These are phyloP conservation scores for Atrichornis clamosus DNA, from an alignment of 2,113 vertebrate species.

Conservation along the genomic window DNA sequence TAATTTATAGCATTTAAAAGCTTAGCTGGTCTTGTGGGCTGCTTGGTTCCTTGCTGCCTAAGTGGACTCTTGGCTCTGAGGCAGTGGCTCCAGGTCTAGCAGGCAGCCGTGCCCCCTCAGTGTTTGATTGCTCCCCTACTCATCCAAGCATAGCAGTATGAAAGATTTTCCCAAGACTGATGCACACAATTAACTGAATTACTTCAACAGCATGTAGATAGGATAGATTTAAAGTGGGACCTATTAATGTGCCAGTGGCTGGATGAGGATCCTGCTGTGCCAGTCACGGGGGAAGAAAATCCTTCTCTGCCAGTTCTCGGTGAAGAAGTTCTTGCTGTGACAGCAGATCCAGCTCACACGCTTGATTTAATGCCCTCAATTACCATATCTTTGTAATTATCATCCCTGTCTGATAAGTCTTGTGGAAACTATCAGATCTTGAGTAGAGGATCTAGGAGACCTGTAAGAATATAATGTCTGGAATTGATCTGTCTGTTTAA, in stretches of 20 bases:
- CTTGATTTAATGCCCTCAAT: conserved; percentile 71
- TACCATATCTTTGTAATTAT: conserved; percentile 75
- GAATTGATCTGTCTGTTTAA: conserved; percentile 62
- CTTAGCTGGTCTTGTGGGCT: neutral
- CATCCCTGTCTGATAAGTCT: conserved; percentile 44
- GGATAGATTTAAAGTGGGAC: conserved; percentile 67
- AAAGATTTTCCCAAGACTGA: conserved; percentile 65
- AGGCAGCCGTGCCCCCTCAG: neutral
- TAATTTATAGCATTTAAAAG: conserved; percentile 29
- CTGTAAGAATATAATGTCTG: conserved; percentile 51
- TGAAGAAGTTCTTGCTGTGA: conserved; percentile 66
- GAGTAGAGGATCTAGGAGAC: conserved; percentile 33
- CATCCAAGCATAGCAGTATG: conserved; percentile 38
- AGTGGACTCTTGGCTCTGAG: conserved; percentile 18
- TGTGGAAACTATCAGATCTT: conserved; percentile 49
- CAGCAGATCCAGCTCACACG: conserved; percentile 55
- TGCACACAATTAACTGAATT: conserved; percentile 72
- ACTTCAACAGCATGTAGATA: conserved; percentile 50
- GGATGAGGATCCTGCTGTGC: conserved; percentile 54
- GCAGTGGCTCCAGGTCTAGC: neutral
- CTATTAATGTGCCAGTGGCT: conserved; percentile 60
- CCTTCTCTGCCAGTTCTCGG: conserved; percentile 54
- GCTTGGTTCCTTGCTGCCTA: neutral
- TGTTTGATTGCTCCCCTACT: neutral
- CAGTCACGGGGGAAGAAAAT: conserved; percentile 44